These are phyloP conservation scores for Passer domesticus DNA, from an alignment of 2,113 vertebrate genomes.

Conservation along the genomic window DNA sequence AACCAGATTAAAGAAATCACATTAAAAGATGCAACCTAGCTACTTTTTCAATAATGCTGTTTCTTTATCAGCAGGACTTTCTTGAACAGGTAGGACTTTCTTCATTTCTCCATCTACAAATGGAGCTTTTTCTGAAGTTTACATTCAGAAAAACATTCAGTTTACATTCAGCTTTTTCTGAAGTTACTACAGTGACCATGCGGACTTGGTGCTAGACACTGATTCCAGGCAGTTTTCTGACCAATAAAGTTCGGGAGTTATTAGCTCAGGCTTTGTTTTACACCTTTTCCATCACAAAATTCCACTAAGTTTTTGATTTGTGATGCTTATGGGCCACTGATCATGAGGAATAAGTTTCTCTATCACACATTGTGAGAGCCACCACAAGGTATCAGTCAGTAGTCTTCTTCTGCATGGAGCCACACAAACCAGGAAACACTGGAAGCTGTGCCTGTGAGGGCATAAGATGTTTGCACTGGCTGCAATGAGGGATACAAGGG, in stretches of 20 bases:
- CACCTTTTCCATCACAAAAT: not conserved
- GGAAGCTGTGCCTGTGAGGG: not conserved
- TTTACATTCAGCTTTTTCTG: too few relatives aligned
- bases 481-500: not conserved
- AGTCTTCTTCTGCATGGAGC: not conserved
- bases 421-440: not conserved
- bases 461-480: not conserved
- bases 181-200: not conserved
- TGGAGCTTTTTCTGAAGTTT: too few relatives aligned
- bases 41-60: not conserved
- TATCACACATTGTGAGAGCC: not conserved
- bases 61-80: not conserved
- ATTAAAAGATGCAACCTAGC: not conserved
- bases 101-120: not conserved
- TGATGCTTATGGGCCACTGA: not conserved
- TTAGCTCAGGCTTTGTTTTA: not conserved
- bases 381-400: accelerated
- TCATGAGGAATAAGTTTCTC: not conserved
- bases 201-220: not conserved
- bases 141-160: too few relatives aligned
- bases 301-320: not conserved
- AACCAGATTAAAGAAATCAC: not conserved
- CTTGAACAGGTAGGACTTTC: not conserved
- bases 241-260: not conserved
- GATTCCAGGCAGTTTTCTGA: not conserved